Evolutionary conservation across 2,113 vertebrate species (phyloP), one percentile per base, ranked within the genome.

Genomic region (human (Homo sapiens)): DNA sequence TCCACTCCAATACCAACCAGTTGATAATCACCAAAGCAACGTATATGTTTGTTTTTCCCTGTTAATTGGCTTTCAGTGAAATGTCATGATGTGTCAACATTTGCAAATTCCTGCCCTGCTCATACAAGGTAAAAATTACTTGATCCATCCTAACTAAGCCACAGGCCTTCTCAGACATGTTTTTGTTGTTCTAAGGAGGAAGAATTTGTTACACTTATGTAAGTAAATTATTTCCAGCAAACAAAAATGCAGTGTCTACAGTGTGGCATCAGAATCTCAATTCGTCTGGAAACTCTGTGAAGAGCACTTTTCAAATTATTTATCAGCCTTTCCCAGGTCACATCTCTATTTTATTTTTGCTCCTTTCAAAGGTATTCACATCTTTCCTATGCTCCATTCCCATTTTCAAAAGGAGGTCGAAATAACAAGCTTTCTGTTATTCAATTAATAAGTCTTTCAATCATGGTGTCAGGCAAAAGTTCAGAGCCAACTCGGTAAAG

Each of bases 181-280:
- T 32, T 73, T 70, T 13, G 6, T 59, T 38, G 8, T 95, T 57
- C 25, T 35, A 82, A 55, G 23, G 45, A 66, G 64, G 73, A 64
- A 12, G 5, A 48, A 55, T 1, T 12, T 72, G 4, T 13, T 72
- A 81, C 3, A 38, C 13, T 16, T 3, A 1, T 8, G 3, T n/a
- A 55, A 64, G 10, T 10, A 40, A 55, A 78, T n/a, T 45, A 59
- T 43, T 45, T 93, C 50, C 25, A 57, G 35, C 3, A 12, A 91
- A 50, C 61, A 81, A 48, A 92, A 90, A 23, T 5, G 7, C 2
- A 38, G 11, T 14, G 17, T 22, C 30, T 38, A n/a, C 52, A 6
- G 2, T 17, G 17, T n/a, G 11, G 23, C 32, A 32, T 64, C 55
- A 55, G 66, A 25, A 73, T 38, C 73, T 55, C 32, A 59, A 38